Evolutionary conservation across 2,888 invertebrate genomes (phyloP).

Genomic region (Metallyticus violacea): DNA sequence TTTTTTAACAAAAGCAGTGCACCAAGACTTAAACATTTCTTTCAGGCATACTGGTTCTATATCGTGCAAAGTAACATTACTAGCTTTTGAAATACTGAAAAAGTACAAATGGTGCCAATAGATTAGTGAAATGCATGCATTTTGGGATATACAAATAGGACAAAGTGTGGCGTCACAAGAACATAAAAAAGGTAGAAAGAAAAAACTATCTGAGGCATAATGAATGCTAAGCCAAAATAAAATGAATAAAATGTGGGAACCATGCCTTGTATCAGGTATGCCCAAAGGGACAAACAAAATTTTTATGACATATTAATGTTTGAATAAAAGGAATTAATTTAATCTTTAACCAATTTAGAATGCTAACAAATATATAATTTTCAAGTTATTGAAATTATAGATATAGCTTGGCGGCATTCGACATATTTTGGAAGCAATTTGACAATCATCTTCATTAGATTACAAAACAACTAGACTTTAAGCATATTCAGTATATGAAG

Average conservation of each 20-base stretch:
- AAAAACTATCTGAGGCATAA: neutral
- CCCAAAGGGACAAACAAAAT: neutral
- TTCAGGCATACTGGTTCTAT: neutral
- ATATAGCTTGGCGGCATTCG: neutral
- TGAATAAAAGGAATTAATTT: too few species aligned
- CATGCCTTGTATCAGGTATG: neutral
- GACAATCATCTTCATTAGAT: neutral
- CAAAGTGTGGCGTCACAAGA: neutral
- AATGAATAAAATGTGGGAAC: neutral
- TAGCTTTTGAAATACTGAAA: neutral
- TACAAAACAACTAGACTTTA: neutral
- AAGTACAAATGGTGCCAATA: neutral
- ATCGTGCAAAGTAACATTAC: neutral
- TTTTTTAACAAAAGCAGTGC: neutral
- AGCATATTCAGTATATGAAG: neutral
- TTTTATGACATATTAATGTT: too few species aligned
- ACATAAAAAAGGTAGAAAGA: neutral
- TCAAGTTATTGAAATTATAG: neutral
- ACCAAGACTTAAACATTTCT: neutral
- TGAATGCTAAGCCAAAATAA: neutral
- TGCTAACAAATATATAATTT: neutral
- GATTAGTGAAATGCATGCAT: neutral
- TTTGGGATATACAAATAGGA: neutral
- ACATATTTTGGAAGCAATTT: neutral
- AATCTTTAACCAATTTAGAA: neutral